Evolutionary conservation across 2,888 invertebrate genomes (phyloP).

Genomic region (Eucera pruinosa): DNA sequence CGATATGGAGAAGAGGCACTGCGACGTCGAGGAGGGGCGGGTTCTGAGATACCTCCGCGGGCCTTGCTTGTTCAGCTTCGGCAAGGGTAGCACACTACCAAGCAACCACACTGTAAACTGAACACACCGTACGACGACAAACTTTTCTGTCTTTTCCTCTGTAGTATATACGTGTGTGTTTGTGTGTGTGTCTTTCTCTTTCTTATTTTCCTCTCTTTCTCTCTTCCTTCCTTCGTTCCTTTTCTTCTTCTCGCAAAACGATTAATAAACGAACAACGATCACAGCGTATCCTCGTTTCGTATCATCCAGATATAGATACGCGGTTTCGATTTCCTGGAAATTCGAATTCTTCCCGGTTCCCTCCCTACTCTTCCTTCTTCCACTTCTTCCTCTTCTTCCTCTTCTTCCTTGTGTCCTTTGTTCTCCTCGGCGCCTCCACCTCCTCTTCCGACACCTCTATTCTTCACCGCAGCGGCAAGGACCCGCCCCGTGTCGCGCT

Average conservation of each 20-base stretch:
- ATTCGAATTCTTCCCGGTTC: constrained; percentile 7
- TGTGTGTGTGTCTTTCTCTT: background rate
- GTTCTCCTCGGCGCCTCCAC: constrained; percentile 37
- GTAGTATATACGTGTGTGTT: background rate
- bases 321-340: background rate
- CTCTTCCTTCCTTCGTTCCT: background rate
- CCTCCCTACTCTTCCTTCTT: constrained; percentile 20
- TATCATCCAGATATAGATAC: background rate
- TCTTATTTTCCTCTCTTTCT: background rate
- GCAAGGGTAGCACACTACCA: constrained; percentile 68
- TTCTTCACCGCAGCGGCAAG: constrained; percentile 73
- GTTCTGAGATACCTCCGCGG: constrained; percentile 74
- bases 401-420: constrained; percentile 21
- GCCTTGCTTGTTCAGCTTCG: constrained; percentile 66
- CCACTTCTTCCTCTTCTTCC: constrained; percentile 35
- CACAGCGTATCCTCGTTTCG: constrained; percentile 3
- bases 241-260: constrained; percentile 9
- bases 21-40: constrained; percentile 72
- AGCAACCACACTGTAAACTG: constrained; percentile 66
- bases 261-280: constrained; percentile 26
- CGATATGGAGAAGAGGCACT: constrained; percentile 70
- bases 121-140: constrained; percentile 54
- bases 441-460: constrained; percentile 36
- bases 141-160: constrained; percentile 22
- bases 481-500: constrained; percentile 82